Percentiles rank a stretch among this genome's conserved stretches.
Conservation (phyloP, 2,797 vertebrate species). For the Gobio occitaniae region DNA sequence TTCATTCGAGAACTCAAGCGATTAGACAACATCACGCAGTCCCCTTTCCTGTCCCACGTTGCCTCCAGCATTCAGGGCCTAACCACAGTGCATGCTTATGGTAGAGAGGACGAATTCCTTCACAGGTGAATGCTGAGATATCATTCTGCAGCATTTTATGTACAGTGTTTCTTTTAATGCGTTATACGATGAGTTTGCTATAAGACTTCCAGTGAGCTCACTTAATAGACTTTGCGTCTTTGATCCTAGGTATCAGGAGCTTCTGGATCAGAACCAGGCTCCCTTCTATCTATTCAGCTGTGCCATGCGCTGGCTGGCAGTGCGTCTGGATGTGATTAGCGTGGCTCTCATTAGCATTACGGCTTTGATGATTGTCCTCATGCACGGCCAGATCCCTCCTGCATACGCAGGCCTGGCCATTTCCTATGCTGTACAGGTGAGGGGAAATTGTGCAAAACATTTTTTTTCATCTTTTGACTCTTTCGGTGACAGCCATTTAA, state of each 20-base stretch:
- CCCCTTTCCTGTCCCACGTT: constrained; percentile 91
- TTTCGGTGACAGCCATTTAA: background rate
- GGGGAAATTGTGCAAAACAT: background rate
- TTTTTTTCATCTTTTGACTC: background rate
- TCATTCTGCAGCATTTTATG: background rate
- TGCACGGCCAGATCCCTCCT: constrained; percentile 89
- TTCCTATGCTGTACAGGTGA: constrained; percentile 91
- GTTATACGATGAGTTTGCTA: background rate
- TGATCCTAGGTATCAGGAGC: constrained; percentile 85
- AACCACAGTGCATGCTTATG: constrained; percentile 90
- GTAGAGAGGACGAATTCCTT: constrained; percentile 86
- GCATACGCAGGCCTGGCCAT: constrained; percentile 91
- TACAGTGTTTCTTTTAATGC: background rate
- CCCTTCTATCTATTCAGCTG: constrained; percentile 91
- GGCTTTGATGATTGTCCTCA: constrained; percentile 89
- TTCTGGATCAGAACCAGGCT: constrained; percentile 90
- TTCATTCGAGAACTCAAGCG: constrained; percentile 92
- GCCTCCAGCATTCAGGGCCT: constrained; percentile 92
- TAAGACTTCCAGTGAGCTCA: background rate
- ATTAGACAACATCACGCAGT: constrained; percentile 90
- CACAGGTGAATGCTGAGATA: constrained; percentile 74
- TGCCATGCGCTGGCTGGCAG: constrained; percentile 92
- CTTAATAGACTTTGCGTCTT: constrained; percentile 9
- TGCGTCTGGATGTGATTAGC: constrained; percentile 90
- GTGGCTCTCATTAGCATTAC: constrained; percentile 89